phyloP scores from a whole-genome alignment of 1,140 invertebrate species.

The Drosophila pectinifera region DNA sequence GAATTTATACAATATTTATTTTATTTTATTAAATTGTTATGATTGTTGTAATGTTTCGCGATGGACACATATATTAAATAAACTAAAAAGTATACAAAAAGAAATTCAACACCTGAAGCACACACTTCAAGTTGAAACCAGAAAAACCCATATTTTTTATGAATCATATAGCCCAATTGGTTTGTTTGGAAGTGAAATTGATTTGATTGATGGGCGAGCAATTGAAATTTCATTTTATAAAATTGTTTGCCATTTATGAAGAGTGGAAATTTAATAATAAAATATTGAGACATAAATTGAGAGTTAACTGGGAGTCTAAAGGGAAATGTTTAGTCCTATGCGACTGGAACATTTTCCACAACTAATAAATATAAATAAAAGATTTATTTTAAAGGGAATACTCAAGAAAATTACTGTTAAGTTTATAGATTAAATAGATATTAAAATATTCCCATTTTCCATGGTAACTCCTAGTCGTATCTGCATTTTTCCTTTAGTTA shows the following conservation, averaged over 20 bases:
- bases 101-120: background rate
- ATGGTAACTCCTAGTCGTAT: conserved; percentile 1
- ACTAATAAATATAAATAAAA: too few relatives aligned
- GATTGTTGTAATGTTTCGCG: too few relatives aligned
- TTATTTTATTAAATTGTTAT: too few relatives aligned
- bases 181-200: conserved; percentile 2
- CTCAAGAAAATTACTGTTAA: too few relatives aligned
- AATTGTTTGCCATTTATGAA: background rate
- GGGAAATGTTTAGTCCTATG: too few relatives aligned
- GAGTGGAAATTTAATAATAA: conserved; percentile 1
- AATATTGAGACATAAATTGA: background rate
- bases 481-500: background rate
- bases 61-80: background rate
- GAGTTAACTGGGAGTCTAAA: too few relatives aligned
- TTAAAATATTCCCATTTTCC: too few relatives aligned
- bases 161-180: background rate
- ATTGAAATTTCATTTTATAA: conserved; percentile 1
- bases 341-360: too few relatives aligned
- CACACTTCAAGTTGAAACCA: background rate
- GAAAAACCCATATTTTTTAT: background rate
- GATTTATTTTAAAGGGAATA: too few relatives aligned
- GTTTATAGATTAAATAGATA: too few relatives aligned
- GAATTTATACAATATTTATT: too few relatives aligned
- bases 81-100: background rate
- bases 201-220: conserved; percentile 10